Base-by-base conservation (phyloP, 2,113 vertebrate species). In the Pyxicephalus adspersus region DNA sequence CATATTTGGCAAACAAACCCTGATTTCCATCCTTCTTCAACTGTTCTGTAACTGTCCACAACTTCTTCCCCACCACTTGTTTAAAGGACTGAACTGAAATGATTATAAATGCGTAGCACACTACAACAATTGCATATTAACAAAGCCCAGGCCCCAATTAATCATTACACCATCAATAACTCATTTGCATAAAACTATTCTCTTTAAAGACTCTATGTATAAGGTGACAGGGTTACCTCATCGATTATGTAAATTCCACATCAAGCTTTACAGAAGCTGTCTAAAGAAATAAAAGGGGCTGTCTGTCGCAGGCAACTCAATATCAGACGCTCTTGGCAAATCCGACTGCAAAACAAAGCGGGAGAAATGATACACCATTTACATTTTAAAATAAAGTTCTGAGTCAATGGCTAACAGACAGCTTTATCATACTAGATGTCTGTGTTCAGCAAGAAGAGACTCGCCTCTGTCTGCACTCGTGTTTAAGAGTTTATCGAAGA, bases 111-210 rank as follows among this genome's bases (percentile, higher is more conserved):
- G 94, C 94, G 93, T 90, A 93, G 93, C 91, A 90, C 92, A 92
- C 92, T 90, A 95, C 94, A 94, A 93, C 92, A 93, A 94, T 88
- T 94, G 96, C 95, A 96, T 97, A 95, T 95, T 96, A 98, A 95
- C 92, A 94, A 94, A 94, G 94, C 92, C 92, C 93, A 88, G 89
- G 91, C 91, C 91, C 92, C 95, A 95, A 98, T 97, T 96, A 96
- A 97, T 98, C 96, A 96, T 95, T 94, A 94, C 89, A 85, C 89
- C 93, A 92, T 98, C 97, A 91, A 99, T 98, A 98, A 90, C 90
- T 94, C 91, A 95, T 98, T 95, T 97, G 93, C 97, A 99, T 98
- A 95, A 96, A 95, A 94, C 95, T 95, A 94, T 97, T 96, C 90
- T 91, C 91, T 93, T 95, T 96, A 96, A 97, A 95, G 93, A 92